Evolutionary conservation across 1,140 invertebrate genomes (phyloP).

Genomic region (Penaeus vannamei): DNA sequence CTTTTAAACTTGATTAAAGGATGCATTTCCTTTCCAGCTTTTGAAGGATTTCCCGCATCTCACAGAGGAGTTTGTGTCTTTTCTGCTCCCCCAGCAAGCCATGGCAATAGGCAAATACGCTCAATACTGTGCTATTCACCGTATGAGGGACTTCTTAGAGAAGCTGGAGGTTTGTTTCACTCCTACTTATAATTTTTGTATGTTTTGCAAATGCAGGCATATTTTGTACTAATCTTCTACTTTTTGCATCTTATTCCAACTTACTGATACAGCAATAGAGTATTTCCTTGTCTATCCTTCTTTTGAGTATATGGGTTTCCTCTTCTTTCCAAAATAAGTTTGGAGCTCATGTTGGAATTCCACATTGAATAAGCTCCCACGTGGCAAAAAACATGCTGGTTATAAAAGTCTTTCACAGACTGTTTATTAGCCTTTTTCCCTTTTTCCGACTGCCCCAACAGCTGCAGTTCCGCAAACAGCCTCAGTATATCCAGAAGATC

Average conservation of each 20-base stretch:
- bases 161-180: slow-evolving; percentile 39
- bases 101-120: slow-evolving; percentile 54
- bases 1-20: too few species aligned
- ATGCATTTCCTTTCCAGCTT: slow-evolving; percentile 24
- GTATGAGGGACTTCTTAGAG: slow-evolving; percentile 54
- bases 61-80: slow-evolving; percentile 52
- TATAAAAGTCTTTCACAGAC: too few species aligned
- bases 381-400: too few species aligned
- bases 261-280: neutral
- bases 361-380: too few species aligned
- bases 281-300: neutral
- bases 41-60: slow-evolving; percentile 51
- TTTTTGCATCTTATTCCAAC: too few species aligned
- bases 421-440: too few species aligned
- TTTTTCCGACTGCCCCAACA: neutral
- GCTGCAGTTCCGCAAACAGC: slow-evolving; percentile 51
- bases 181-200: neutral
- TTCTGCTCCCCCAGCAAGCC: slow-evolving; percentile 54
- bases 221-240: neutral
- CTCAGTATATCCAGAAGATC: slow-evolving; percentile 52
- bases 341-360: too few species aligned
- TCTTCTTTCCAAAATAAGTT: too few species aligned
- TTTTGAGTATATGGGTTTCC: neutral
- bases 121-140: slow-evolving; percentile 52
- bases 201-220: neutral